Evolutionary conservation across 2,888 invertebrate species (phyloP), one percentile per base, ranked within the genome.

Genomic region (Cryptus viduatorius): DNA sequence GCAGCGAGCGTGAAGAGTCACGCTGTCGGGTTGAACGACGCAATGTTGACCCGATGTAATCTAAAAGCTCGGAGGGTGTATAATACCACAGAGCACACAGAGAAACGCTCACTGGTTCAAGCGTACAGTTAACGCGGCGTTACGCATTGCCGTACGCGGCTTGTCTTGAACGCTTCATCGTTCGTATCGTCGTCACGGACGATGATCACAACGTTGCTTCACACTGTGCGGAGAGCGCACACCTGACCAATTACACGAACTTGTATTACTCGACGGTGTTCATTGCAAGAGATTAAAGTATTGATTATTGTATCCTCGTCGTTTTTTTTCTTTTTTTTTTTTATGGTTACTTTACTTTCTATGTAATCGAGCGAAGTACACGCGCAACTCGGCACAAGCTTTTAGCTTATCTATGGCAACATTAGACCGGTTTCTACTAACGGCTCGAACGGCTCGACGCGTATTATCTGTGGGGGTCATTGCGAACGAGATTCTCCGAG

Each of bases 41-140:
- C 69, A 71, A 72, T 59, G 79, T 67, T 72, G 81, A 81, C 80
- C 73, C 77, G 46, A 68, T 81, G 77, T 80, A 84, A 81, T 68
- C 80, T 77, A 78, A 80, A 78, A 81, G 77, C 83, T 71, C 73
- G 53, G 50, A 53, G 77, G 59, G 46, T 61, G 71, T 53, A 48
- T 14, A n/a, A 72, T 71, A 42, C 53, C 44, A 46, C 68, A 76
- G 48, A 75, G 31, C 68, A 59, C 61, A 75, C 68, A 37, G 68
- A 50, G 50, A 50, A 46, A 29, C 46, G 19, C 56, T 24, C 24
- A 56, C 24, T 7, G 8, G 37, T 8, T 37, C 3, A n/a, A 65
- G 65, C 37, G 5, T 16, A 37, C 14, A 16, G 5, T n/a, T 48
- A 31, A 29, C 14, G n/a, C n/a, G 31, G 14, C 48, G n/a, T 48